These are phyloP conservation scores for Sitophilus oryzae DNA, from an alignment of 1,140 invertebrate genomes.

Conservation along the genomic window DNA sequence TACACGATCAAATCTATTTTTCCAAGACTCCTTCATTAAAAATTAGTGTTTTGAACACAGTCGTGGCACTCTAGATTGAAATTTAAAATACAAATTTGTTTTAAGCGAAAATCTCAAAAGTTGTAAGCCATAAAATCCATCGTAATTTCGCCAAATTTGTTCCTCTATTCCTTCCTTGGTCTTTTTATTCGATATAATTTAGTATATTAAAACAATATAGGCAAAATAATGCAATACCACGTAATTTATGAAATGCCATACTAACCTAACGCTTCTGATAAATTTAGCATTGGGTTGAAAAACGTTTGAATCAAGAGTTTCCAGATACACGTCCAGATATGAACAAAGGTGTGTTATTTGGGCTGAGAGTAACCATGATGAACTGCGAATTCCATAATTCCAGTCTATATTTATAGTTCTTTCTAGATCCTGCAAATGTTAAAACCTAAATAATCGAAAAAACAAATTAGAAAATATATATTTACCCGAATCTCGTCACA, in stretches of 20 bases:
- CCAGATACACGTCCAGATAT: slow-evolving; percentile 82
- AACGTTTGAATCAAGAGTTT: slow-evolving; percentile 63
- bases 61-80: too few species aligned
- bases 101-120: too few species aligned
- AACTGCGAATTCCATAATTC: slow-evolving; percentile 39
- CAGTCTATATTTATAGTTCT: slow-evolving; percentile 64
- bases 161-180: too few species aligned
- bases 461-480: slow-evolving; percentile 14
- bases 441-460: slow-evolving; percentile 9
- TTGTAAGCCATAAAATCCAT: too few species aligned
- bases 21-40: too few species aligned
- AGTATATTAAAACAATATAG: too few species aligned
- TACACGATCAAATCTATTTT: too few species aligned
- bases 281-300: slow-evolving; percentile 77
- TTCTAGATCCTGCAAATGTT: slow-evolving; percentile 60
- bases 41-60: too few species aligned
- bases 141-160: too few species aligned
- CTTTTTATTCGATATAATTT: too few species aligned
- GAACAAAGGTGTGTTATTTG: slow-evolving; percentile 75
- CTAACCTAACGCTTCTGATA: slow-evolving; percentile 57
- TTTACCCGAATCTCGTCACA: slow-evolving; percentile 64
- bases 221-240: not conserved
- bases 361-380: slow-evolving; percentile 56
- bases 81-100: too few species aligned
- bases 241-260: not conserved